Percentiles rank a stretch among this genome's conserved stretches.
Conservation (phyloP, 2,888 invertebrate genomes). For the Trichogramma evanescens region DNA sequence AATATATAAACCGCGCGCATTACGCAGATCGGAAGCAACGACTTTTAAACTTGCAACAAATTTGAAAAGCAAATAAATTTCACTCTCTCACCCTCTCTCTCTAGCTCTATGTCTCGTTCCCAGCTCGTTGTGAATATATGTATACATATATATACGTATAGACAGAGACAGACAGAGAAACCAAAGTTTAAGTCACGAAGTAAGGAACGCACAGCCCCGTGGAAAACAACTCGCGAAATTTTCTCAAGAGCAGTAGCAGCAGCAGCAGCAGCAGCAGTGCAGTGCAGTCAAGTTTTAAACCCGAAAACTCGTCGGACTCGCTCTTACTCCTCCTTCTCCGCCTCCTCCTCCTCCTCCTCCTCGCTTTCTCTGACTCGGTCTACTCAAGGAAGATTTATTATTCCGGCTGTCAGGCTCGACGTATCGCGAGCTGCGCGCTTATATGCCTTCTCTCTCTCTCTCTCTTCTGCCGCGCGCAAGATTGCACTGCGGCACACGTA, state of each 20-base stretch:
- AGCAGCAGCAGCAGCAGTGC: neutral
- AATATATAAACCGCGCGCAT: too few species aligned
- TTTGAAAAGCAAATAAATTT: conserved; percentile 4
- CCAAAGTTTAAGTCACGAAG: too few species aligned
- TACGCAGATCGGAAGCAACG: too few species aligned
- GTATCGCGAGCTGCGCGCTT: conserved; percentile 1
- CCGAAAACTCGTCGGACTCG: conserved; percentile 15
- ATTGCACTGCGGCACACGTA: too few species aligned
- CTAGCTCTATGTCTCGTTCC: too few species aligned
- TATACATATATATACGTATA: too few species aligned
- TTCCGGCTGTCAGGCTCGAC: conserved; percentile 18
- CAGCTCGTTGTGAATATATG: too few species aligned
- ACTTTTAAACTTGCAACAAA: neutral
- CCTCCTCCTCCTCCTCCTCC: too few species aligned
- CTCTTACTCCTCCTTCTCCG: neutral
- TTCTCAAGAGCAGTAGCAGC: neutral
- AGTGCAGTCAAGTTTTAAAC: conserved; percentile 12
- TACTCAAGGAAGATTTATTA: conserved; percentile 16
- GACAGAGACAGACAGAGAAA: too few species aligned
- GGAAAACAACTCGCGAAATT: conserved; percentile 12
- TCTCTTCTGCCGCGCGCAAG: too few species aligned
- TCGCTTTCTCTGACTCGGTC: neutral
- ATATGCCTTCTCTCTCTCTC: too few species aligned
- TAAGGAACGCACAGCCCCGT: neutral
- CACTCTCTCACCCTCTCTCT: neutral